Evolutionary conservation across 2,113 vertebrate genomes (phyloP).

Genomic region (Seriola quinqueradiata): DNA sequence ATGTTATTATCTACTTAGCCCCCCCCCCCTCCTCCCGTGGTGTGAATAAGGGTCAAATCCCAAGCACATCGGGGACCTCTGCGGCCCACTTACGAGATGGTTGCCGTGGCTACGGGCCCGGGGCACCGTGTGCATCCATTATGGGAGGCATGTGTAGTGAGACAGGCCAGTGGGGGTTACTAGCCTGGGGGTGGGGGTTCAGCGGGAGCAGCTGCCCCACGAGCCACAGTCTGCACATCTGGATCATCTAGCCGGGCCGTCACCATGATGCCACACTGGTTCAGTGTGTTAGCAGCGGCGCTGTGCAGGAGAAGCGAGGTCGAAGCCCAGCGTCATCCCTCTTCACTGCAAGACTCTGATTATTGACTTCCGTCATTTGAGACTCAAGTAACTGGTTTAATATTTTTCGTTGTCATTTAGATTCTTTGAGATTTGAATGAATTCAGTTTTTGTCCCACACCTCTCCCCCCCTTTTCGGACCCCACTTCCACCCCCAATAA

Average conservation of each 20-base stretch:
- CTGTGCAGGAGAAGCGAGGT: too few species aligned
- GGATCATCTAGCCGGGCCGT: slow-evolving; percentile 41
- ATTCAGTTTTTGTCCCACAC: too few species aligned
- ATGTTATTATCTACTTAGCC: slow-evolving; percentile 33
- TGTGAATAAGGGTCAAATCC: slow-evolving; percentile 67
- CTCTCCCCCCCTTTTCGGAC: too few species aligned
- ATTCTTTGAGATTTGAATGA: too few species aligned
- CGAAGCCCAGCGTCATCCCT: too few species aligned
- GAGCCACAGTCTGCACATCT: slow-evolving; percentile 63
- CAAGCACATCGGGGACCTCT: slow-evolving; percentile 49
- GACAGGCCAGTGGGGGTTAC: slow-evolving; percentile 37
- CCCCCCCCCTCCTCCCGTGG: background rate
- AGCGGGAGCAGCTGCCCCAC: slow-evolving; percentile 68
- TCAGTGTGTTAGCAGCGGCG: background rate
- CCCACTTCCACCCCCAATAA: too few species aligned
- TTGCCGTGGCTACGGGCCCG: slow-evolving; percentile 73
- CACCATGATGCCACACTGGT: background rate
- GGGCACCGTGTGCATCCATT: slow-evolving; percentile 72
- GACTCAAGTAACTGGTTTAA: background rate
- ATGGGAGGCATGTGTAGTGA: slow-evolving; percentile 69
- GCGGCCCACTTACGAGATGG: slow-evolving; percentile 66
- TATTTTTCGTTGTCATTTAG: background rate
- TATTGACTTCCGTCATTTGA: too few species aligned
- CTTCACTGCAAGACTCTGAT: too few species aligned
- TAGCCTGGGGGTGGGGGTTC: slow-evolving; percentile 47